Evolutionary conservation across 2,797 vertebrate species (phyloP).

Genomic region (Saxicola maurus): DNA sequence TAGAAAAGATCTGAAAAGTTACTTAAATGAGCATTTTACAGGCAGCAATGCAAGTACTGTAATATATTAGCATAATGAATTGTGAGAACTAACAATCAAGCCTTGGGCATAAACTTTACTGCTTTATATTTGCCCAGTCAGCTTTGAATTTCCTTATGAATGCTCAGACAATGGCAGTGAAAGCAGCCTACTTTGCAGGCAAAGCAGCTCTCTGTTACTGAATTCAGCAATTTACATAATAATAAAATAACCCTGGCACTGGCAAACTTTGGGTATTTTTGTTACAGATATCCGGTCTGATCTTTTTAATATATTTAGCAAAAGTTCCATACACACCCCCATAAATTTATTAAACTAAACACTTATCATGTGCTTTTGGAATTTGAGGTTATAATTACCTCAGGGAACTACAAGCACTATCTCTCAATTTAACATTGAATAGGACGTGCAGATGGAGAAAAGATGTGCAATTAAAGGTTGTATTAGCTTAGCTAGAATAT

Average conservation of each 20-base stretch:
- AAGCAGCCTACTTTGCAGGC: conserved; percentile 65
- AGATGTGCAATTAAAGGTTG: neutral
- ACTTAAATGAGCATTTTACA: conserved; percentile 25
- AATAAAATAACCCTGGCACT: conserved; percentile 37
- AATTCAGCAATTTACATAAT: conserved; percentile 41
- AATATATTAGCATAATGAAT: conserved; percentile 64
- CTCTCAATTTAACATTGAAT: neutral
- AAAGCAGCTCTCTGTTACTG: conserved; percentile 36
- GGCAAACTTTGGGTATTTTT: conserved; percentile 19
- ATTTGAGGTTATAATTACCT: neutral
- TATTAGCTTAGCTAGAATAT: neutral
- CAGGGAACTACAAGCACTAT: neutral
- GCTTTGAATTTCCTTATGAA: conserved; percentile 67
- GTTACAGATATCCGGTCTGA: conserved; percentile 8
- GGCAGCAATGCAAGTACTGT: conserved; percentile 13
- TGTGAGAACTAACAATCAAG: conserved; percentile 64
- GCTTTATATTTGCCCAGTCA: conserved; percentile 66
- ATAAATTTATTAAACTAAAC: neutral
- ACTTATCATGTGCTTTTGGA: neutral
- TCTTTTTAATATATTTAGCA: neutral
- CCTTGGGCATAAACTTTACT: conserved; percentile 47
- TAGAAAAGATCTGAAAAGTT: conserved; percentile 23
- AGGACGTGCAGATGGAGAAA: neutral
- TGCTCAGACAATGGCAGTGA: conserved; percentile 57
- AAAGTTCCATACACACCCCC: neutral